Conservation (phyloP, 92 coral and sea anemone species). For the Parazoanthus swiftii region DNA sequence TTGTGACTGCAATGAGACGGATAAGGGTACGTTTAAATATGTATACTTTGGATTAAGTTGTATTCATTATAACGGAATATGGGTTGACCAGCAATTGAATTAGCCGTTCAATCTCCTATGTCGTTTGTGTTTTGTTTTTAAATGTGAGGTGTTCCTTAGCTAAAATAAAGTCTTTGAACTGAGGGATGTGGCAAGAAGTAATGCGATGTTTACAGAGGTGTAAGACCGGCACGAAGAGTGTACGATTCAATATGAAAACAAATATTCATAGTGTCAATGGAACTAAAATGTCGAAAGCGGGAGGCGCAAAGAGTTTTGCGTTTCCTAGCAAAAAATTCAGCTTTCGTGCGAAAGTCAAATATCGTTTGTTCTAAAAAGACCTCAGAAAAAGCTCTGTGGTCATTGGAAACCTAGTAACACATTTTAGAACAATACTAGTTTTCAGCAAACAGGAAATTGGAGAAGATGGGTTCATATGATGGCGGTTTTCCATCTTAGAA, state of each 20-base stretch:
- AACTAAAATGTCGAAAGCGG: neutral
- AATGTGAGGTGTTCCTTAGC: neutral
- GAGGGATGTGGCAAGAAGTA: neutral
- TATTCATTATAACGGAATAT: slow-evolving; percentile 7
- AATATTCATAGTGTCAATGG: neutral
- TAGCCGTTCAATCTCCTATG: neutral
- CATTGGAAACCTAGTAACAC: neutral
- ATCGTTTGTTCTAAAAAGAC: neutral
- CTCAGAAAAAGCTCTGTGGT: neutral
- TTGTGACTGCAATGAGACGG: slow-evolving; percentile 92
- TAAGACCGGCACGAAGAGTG: neutral
- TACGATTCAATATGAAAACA: neutral
- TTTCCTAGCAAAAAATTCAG: neutral
- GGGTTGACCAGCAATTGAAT: slow-evolving; percentile 4
- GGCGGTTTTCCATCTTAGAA: neutral
- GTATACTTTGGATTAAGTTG: neutral
- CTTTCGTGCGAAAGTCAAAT: slow-evolving; percentile 33
- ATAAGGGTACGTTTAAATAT: slow-evolving; percentile 70
- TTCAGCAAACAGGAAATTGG: slow-evolving; percentile 35
- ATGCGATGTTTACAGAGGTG: neutral
- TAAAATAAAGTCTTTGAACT: neutral
- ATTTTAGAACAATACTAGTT: neutral
- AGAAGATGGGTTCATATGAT: neutral
- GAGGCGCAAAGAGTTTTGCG: neutral
- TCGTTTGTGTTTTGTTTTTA: neutral